Base-by-base conservation (phyloP, 2,113 vertebrate genomes). In the Xenus cinereus region DNA sequence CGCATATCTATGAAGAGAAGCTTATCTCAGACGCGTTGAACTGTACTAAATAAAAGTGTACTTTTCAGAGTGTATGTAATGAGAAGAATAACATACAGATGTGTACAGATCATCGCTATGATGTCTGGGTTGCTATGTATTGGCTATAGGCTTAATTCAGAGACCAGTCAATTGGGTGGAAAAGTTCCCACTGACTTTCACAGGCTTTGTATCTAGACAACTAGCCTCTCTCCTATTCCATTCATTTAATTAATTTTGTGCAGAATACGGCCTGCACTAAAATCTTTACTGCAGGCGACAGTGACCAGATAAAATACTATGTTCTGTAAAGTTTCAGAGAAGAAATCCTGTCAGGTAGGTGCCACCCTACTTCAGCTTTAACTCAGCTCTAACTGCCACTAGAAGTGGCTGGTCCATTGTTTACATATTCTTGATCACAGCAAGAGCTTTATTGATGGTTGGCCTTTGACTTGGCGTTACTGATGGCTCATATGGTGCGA, bases 391-490 rank as follows among this genome's bases (percentile, higher is more conserved):
- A 68, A 56, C 56, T 83, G 6, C 76, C 73, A 53, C 73, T 53
- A 54, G 66, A 84, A 95, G 77, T 84, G 69, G 24, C 83, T 89
- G 86, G 80, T 91, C 88, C 95, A 82, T 92, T 96, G 92, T 96
- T 96, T 84, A 39, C 73, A 14, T 79, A 66, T 69, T 87, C 84
- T 96, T 93, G 86, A 82, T 95, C 86, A 20, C 95, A 96, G 92
- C 84, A 68, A 89, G 92, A 76, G 84, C 57, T 89, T 91, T 96
- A 94, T 96, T 85, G 94, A 96, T 93, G 89, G 66, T 73, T 93
- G 95, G 92, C 95, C 95, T 97, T 94, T 96, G 96, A 72, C 96
- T 95, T 93, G 83, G 81, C 9, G 1, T 94, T 96, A 76, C 88
- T 90, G 97, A 91, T 94, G 92, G 87, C 93, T 96, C 96, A 91